Evolutionary conservation across 2,888 invertebrate genomes (phyloP).

Genomic region (Lumbricus terrestris): DNA sequence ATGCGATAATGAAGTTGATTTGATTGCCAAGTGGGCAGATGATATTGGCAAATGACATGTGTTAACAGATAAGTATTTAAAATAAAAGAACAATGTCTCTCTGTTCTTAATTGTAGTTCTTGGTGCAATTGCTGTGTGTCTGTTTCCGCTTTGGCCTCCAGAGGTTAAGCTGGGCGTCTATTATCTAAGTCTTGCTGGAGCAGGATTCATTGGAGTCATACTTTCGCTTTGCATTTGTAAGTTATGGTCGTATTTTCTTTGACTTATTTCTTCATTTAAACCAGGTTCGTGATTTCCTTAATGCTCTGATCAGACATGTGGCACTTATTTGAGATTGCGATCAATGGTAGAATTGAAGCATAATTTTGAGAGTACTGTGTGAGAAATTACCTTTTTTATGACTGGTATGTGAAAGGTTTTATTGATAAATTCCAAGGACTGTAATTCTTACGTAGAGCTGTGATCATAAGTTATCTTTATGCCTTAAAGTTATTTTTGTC

Average conservation of each 20-base stretch:
- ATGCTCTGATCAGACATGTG: not conserved
- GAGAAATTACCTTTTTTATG: not conserved
- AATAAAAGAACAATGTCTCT: not conserved
- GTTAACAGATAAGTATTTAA: not conserved
- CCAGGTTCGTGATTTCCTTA: not conserved
- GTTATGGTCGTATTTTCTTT: constrained; percentile 41
- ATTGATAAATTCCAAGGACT: too few species aligned
- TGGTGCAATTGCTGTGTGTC: constrained; percentile 89
- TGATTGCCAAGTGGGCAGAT: not conserved
- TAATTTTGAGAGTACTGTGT: not conserved
- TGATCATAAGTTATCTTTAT: too few species aligned
- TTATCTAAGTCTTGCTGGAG: constrained; percentile 90
- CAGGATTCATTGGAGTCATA: constrained; percentile 90
- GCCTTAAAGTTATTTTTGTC: too few species aligned
- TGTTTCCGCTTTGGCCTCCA: constrained; percentile 99
- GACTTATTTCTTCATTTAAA: not conserved
- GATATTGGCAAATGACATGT: not conserved
- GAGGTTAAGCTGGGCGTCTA: constrained; percentile 87
- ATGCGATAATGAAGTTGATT: too few species aligned
- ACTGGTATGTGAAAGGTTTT: not conserved
- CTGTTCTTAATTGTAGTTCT: constrained; percentile 67
- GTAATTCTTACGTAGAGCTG: too few species aligned
- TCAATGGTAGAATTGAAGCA: too few species aligned
- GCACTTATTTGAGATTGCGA: too few species aligned
- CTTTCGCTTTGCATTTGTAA: constrained; percentile 77